Evolutionary conservation across 2,797 vertebrate genomes (phyloP), one percentile per base, ranked within the genome.

Genomic region (Lagocephalus sceleratus): DNA sequence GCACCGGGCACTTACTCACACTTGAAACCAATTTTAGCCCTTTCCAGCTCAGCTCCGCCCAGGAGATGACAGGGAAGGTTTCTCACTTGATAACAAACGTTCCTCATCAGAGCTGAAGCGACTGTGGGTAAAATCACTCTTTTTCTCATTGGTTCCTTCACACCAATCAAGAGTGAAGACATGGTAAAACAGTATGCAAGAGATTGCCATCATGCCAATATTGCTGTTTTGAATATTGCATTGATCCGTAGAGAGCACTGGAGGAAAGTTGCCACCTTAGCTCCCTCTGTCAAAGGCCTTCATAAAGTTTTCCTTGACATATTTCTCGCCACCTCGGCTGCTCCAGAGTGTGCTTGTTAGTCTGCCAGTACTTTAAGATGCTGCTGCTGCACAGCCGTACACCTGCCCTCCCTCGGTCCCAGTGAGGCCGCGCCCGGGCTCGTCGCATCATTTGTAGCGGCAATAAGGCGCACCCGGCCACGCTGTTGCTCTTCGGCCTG

Each of bases 1-100:
- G 38, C 73, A 64, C 51, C 55, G 71, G 73, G 68, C 83, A 78
- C 86, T 89, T 74, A 83, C 82, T 86, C 84, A 88, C 84, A 85
- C 79, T 87, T 87, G 86, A 87, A 89, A 85, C 80, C 81, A 86
- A 86, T 87, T 84, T 85, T 61, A 82, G 61, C 58, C 72, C 60
- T 71, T 71, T 68, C 59, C 63, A 58, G 76, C 63, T 39, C 63
- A 16, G 66, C 78, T 81, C 76, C 79, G 80, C 83, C 81, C 80
- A 79, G 66, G 64, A 75, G 64, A 81, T 80, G 85, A 80, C 78
- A 73, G 76, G 62, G 47, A 79, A 66, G 73, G 45, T 80, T 85
- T 79, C 73, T 76, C 72, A 75, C 67, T 78, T 76, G 78, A 86
- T 68, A 51, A 75, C 78, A 82, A 79, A 77, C 81, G 66, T 67